Evolutionary conservation across 2,888 invertebrate genomes (phyloP), one percentile per base, ranked within the genome.

Genomic region (Microdon myrmicae): DNA sequence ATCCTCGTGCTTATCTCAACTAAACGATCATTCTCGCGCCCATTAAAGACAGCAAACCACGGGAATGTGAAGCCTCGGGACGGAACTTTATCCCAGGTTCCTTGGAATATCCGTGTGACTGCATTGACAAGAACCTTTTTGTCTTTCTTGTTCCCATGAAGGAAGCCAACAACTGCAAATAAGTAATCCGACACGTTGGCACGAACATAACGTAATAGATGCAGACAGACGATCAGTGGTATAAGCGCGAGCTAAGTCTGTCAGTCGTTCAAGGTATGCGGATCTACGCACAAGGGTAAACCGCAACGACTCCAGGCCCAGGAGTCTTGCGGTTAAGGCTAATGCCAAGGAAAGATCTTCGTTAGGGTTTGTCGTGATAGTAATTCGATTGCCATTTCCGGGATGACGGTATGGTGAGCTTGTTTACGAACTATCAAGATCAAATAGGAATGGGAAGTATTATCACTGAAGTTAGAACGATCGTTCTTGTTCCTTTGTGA

Each of bases 171-270:
- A 48, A 49, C 19, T 39, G 44, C 49, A 49, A 61, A 61, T 61
- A 51, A 64, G 61, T 64, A 64, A 64, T 58, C 64, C 34, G 58
- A 64, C 47, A 58, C 64, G 56, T 38, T 64, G 64, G 64, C 64
- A 64, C 64, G 64, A 64, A 58, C 47, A 58, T 53, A 16, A 43
- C 51, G 51, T 51, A 56, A 51, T 64, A 51, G 45, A 47, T 43
- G 32, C 51, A 45, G 51, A 22, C 56, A 41, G 45, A 56, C 51
- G 39, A 47, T 48, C 32, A 47, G 56, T 61, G 49, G 49, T 61
- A 56, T 56, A 44, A 61, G 61, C 39, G 41, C 9, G 28, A 25
- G 38, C 44, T 35, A 20, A 39, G 25, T 35, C 49, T 45, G 43
- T 28, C 28, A 14, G 20, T 6, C 29, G 23, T 17, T 28, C 25